These are phyloP conservation scores for Semotilus atromaculatus DNA, from an alignment of 2,797 vertebrate genomes.

Conservation along the genomic window DNA sequence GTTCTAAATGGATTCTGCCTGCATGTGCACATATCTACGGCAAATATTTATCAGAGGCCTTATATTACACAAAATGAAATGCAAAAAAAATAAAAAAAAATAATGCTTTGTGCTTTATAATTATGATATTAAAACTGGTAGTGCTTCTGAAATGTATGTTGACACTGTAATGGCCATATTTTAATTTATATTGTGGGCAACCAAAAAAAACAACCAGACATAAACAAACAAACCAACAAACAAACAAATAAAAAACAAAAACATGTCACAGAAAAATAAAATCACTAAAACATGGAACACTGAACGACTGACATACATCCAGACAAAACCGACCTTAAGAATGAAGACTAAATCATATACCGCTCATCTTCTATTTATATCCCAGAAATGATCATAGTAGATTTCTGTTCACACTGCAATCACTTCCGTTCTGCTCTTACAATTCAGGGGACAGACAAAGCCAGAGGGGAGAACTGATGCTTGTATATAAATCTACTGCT, in stretches of 20 bases:
- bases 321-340: background rate
- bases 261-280: background rate
- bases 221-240: background rate
- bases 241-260: background rate
- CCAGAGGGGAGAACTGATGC: background rate
- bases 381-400: background rate
- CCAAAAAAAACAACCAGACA: conserved; percentile 7
- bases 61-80: background rate
- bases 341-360: background rate
- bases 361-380: background rate
- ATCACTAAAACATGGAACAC: background rate
- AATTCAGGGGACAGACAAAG: background rate
- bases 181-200: conserved; percentile 14
- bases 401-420: background rate
- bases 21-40: background rate
- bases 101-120: background rate
- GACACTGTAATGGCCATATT: background rate
- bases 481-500: background rate
- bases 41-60: background rate
- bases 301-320: background rate
- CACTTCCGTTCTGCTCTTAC: background rate
- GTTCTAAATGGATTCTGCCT: background rate
- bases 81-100: conserved; percentile 9
- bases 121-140: background rate
- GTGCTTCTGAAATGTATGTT: background rate